Base-by-base conservation (phyloP, 1,140 invertebrate species). In the Drosophila yakuba region DNA sequence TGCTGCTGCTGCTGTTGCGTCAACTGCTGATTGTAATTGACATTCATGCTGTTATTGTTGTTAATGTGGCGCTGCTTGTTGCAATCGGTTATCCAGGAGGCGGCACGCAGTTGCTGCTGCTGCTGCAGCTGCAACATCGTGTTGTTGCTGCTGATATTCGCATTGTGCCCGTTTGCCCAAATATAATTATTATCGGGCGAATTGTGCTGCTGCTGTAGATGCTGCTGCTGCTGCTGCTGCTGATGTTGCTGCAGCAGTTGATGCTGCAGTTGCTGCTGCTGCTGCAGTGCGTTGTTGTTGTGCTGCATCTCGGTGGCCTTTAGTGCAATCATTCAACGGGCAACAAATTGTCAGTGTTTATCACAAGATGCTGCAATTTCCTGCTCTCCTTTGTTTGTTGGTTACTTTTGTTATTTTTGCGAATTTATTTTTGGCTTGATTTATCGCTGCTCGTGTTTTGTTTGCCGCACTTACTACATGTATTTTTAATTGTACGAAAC, bases 291-390 rank as follows among this genome's bases (percentile, higher is more conserved):
- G 56, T 60, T 67, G 62, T 56, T 84, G 71, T 83, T 88, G 75
- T 88, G 84, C 60, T 88, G 84, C 84, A 88, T 88, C 77, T 88
- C 78, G 60, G 66, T 80, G 67, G 73, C 52, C 79, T 84, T 77
- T 78, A 83, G 57, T 68, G 79, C 83, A 86, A 88, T 88, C 82
- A 86, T 88, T 51, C 82, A 79, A 83, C 79, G 39, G 71, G 64
- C 83, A 76, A 86, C 82, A 78, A 82, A 82, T 88, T 75, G 68
- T 86, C 71, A 71, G 62, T 58, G 74, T 83, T 86, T 86, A 86
- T 86, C 83, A 86, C 80, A 79, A 88, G 71, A 66, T 69, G 76
- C 62, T 45, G 32, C 69, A 32, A 54, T 66, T 73, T 74, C 51
- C 47, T 58, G 54, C 45, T 41, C 25, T 48, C 52, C 43, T 52